A percentile compares a stretch with the other conserved stretches of the same genome.
Evolutionary conservation across 2,113 vertebrate genomes (phyloP).

Genomic region (Scolopax mira): DNA sequence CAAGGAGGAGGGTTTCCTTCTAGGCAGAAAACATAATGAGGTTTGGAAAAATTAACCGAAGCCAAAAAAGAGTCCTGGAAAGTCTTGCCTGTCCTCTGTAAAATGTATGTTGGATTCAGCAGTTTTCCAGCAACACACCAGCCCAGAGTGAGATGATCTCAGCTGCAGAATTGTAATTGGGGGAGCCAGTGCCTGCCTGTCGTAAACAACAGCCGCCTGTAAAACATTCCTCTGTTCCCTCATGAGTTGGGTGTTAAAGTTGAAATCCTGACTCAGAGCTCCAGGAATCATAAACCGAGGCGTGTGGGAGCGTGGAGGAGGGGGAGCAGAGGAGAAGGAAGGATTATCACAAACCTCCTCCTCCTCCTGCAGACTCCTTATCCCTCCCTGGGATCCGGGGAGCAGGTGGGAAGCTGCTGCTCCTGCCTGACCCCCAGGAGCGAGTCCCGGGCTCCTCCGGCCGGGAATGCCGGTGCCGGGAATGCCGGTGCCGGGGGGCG

Average conservation of each 20-base stretch:
- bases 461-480: not conserved
- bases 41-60: not conserved
- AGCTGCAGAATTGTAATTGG: not conserved
- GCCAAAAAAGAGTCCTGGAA: not conserved
- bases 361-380: not conserved
- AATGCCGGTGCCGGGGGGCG: not conserved
- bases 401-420: not conserved
- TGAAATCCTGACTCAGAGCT: constrained; percentile 16
- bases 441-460: rapidly evolving
- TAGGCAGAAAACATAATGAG: not conserved
- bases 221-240: not conserved
- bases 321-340: not conserved
- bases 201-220: not conserved
- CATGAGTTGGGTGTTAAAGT: not conserved
- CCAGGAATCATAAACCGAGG: not conserved
- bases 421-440: not conserved
- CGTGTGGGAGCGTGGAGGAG: not conserved
- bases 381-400: not conserved
- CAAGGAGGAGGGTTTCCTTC: not conserved
- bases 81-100: not conserved
- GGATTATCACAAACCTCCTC: not conserved
- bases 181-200: not conserved
- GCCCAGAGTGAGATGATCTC: not conserved
- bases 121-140: not conserved
- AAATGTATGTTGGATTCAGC: not conserved